phyloP scores from a whole-genome alignment of 2,797 vertebrate species.

The Chrosomus eos region DNA sequence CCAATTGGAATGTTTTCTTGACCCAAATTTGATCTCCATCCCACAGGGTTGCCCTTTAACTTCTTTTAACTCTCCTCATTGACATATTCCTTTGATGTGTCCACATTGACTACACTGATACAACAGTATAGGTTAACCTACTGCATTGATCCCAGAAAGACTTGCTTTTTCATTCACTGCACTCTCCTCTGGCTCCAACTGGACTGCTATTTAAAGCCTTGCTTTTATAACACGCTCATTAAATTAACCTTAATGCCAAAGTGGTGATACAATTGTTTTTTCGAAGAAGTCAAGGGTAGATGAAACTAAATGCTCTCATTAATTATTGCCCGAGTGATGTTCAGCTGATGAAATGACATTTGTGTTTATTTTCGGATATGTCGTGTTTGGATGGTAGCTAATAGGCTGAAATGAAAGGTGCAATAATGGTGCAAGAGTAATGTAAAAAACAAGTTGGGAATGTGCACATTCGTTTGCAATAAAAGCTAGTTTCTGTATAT shows the following conservation, averaged over 20 bases:
- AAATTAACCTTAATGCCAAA: constrained; percentile 55
- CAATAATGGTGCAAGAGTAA: not conserved
- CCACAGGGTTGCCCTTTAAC: constrained; percentile 72
- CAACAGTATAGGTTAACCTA: constrained; percentile 76
- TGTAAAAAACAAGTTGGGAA: not conserved
- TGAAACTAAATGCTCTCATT: constrained; percentile 31
- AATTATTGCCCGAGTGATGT: constrained; percentile 6
- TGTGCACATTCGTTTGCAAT: not conserved
- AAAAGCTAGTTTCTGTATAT: not conserved
- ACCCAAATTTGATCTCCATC: constrained; percentile 74
- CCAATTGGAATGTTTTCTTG: constrained; percentile 75
- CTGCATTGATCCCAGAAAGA: constrained; percentile 71
- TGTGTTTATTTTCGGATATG: constrained; percentile 19
- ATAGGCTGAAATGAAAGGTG: not conserved
- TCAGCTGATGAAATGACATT: constrained; percentile 37
- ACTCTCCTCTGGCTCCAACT: constrained; percentile 57
- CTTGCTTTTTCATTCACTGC: constrained; percentile 62
- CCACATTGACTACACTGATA: constrained; percentile 75
- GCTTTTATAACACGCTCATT: constrained; percentile 31
- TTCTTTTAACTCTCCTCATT: constrained; percentile 74
- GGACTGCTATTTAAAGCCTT: constrained; percentile 67
- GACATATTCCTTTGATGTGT: constrained; percentile 74
- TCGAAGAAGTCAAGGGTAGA: not conserved
- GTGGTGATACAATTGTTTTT: constrained; percentile 18
- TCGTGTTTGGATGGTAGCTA: not conserved